A percentile compares a stretch with the other conserved stretches of the same genome.
Evolutionary conservation across 2,797 vertebrate species (phyloP).

Genomic region (Dendrocincla fuliginosa): DNA sequence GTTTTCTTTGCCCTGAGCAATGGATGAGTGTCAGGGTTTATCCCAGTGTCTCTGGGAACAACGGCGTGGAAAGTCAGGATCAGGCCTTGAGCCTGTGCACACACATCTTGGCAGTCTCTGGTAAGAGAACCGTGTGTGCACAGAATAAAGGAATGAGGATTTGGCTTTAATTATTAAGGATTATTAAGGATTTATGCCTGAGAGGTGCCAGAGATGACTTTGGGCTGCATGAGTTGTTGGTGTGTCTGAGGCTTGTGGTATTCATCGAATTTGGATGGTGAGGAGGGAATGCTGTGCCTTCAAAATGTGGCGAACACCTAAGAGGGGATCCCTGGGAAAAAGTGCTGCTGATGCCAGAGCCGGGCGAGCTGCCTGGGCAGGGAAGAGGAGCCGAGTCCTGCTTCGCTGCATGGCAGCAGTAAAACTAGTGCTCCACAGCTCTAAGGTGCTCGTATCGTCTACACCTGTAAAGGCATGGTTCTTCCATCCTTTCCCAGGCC

Average conservation of each 20-base stretch:
- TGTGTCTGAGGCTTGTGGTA: neutral
- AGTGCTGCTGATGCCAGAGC: neutral
- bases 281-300: neutral
- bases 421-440: neutral
- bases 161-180: neutral
- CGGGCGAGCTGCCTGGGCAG: neutral
- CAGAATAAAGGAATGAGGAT: neutral
- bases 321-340: neutral
- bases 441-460: accelerated
- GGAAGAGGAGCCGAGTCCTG: neutral
- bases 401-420: neutral
- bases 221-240: neutral
- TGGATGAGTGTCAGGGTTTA: accelerated
- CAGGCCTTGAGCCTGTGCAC: neutral
- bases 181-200: neutral
- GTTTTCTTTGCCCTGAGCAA: neutral
- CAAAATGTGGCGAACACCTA: neutral
- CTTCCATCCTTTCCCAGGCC: neutral
- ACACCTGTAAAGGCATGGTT: neutral
- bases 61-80: neutral
- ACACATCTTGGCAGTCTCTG: accelerated
- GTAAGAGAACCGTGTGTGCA: neutral
- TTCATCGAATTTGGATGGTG: accelerated
- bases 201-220: neutral
- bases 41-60: neutral